Base-by-base conservation (phyloP, 2,797 vertebrate genomes). In the Apodemus agrarius region DNA sequence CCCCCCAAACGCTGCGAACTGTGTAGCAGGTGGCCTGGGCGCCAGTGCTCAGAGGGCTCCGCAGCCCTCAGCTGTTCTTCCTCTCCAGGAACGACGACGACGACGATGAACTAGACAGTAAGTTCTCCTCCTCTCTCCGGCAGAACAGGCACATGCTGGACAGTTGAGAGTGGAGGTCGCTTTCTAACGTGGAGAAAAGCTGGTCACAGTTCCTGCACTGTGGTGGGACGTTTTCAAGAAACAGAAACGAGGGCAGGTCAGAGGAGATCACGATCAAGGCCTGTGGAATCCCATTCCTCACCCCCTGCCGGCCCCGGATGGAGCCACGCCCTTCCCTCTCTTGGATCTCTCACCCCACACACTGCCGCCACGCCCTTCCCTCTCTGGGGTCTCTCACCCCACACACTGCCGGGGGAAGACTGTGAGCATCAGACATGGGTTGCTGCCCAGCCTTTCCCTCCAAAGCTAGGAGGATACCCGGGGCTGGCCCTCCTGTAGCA, bases 191-290 rank as follows among this genome's bases (percentile, higher is more conserved):
- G 0, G 98, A 98, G 96, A 99, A 99, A 2, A 93, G 43, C 92
- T 98, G 98, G 37, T 97, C 96, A 92, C 99, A 99, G 82, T 97
- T 96, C 96, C 98, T 98, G 79, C 99, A 99, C 99, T 99, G 98
- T 37, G 92, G 54, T 17, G 93, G 91, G 94, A 78, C 75, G 83
- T 94, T 93, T 78, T 13, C 81, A 83, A 80, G 89, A 13, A 90
- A 31, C 12, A 89, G 81, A 95, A 93, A 97, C 3, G 37, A 78
- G 43, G 31, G 49, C 93, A n/a, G 67, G 80, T 97, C n/a, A 96
- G 65, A 92, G 37, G 26, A 2, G 26, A n/a, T 37, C 43, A 40
- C n/a, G 43, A 5, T 29, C 46, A 49, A 49, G 46, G 46, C 6
- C 4, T 49, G 75, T 37, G 31, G 11, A 61, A 61, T 79, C n/a